Evolutionary conservation across 2,797 vertebrate genomes (phyloP), one percentile per base, ranked within the genome.

Genomic region (Anguilla marmorata): DNA sequence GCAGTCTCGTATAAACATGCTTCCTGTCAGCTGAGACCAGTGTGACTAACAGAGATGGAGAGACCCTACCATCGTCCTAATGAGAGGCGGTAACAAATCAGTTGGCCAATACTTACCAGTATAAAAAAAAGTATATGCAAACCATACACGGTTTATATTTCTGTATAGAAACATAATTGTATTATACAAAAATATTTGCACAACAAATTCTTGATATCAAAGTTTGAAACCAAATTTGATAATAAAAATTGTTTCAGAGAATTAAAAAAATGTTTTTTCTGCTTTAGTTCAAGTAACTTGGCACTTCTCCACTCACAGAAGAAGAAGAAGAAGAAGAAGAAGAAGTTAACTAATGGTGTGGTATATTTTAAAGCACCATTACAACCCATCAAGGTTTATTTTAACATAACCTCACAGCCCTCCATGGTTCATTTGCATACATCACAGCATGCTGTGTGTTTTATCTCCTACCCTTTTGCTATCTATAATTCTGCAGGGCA

Each of bases 11-110:
- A 45, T 50, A 82, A 82, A 82, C 50, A 82, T n/a, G 79, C 41
- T 82, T 82, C 79, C 45, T 82, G 79, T 48, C 37, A 80, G 76
- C 41, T 80, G 19, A 80, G 45, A 82, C 5, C 41, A n/a, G 41
- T 30, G 16, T 19, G 9, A 21, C 41, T 48, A 80, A 80, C 9
- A 48, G 19, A 50, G 37, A 80, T 41, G 41, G 6, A 37, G 30
- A 76, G 30, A 50, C 76, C 5, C 74, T 27, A 33, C 30, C 3
- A 72, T 79, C 37, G 5, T 74, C 69, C 30, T 16, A 33, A 14
- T 37, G 33, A 37, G 14, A 79, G 4, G 14, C 37, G 14, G 74
- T 14, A 37, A 5, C 33, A 37, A 33, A 79, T 33, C 30, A 16
- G 74, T 79, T 79, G 12, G 30, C 37, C 74, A 37, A 21, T 3